Conservation (phyloP, 2,113 vertebrate genomes). For the Scomber japonicus region DNA sequence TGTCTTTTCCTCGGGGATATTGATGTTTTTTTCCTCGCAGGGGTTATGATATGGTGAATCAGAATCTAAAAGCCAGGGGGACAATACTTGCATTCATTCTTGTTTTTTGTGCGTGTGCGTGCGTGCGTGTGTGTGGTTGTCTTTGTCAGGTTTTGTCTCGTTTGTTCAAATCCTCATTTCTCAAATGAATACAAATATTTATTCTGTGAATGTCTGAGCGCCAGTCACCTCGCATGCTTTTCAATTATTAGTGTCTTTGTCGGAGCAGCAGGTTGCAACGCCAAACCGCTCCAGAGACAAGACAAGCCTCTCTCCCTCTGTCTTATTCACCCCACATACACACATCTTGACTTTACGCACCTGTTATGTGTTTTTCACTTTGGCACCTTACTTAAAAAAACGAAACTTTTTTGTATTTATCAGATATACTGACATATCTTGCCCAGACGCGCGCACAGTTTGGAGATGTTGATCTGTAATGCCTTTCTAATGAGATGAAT, state of each 20-base stretch:
- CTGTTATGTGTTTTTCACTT: conserved; percentile 22
- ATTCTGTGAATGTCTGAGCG: conserved; percentile 89
- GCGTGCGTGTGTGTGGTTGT: conserved; percentile 7
- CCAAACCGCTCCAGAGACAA: conserved; percentile 85
- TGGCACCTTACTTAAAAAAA: neutral
- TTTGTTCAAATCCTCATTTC: conserved; percentile 85
- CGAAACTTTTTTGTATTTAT: neutral
- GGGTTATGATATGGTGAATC: conserved; percentile 99
- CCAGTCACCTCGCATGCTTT: conserved; percentile 91
- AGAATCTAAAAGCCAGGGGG: conserved; percentile 90
- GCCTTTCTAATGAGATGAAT: neutral
- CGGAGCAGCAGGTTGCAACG: conserved; percentile 93
- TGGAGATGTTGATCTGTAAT: neutral
- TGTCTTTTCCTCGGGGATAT: conserved; percentile 97
- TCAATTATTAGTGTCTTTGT: conserved; percentile 91
- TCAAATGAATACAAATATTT: conserved; percentile 95
- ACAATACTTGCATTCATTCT: conserved; percentile 95
- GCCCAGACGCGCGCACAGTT: neutral
- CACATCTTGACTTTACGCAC: conserved; percentile 6
- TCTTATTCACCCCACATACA: neutral
- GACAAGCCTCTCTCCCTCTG: conserved; percentile 11
- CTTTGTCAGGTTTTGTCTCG: conserved; percentile 82
- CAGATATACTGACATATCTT: neutral
- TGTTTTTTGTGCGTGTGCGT: conserved; percentile 61
- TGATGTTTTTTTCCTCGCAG: conserved; percentile 99